Base-by-base conservation (phyloP, 2,113 vertebrate genomes). In the Dissostichus mawsoni region DNA sequence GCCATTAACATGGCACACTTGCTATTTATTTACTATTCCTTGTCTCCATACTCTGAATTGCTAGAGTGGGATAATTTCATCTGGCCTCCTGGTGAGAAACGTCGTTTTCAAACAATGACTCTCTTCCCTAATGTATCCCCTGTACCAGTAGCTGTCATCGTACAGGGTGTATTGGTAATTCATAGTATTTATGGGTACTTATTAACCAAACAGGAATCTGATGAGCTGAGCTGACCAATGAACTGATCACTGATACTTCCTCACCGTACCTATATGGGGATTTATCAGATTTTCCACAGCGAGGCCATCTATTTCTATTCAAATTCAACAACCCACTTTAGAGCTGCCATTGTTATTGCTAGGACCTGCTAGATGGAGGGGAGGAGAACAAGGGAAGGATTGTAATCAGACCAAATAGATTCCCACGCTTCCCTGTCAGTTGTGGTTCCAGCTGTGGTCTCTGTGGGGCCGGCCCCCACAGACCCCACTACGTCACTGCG, bases 401-500 rank as follows among this genome's bases (percentile, higher is more conserved):
- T 78, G 2, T 14, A 45, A 69, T 73, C n/a, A 77, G 47, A 36
- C 47, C 47, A 79, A 23, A 67, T 16, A 75, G 55, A 82, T 92
- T 94, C 93, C 89, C 93, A 94, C 82, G 83, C 82, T 75, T 87
- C 29, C 36, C 55, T 68, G 16, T 83, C 41, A 52, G 70, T 83
- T 92, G 88, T 87, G 79, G 68, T 89, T 85, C 79, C 94, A 92
- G 91, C 92, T 93, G 92, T 84, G 50, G 80, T 86, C 92, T 84
- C 83, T 69, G 48, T 67, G 80, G 87, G 72, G 51, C 74, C 9
- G 33, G 18, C 73, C 89, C 87, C 83, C 55, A 84, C 63, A 64
- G 86, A 72, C 63, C 63, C 0, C 2, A 69, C 63, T 11, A 84
- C 91, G 86, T 92, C 90, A 91, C 41, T 92, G 93, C 11, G 92